phyloP scores from a whole-genome alignment of 1,140 invertebrate genomes.

The Charaxes varanes region DNA sequence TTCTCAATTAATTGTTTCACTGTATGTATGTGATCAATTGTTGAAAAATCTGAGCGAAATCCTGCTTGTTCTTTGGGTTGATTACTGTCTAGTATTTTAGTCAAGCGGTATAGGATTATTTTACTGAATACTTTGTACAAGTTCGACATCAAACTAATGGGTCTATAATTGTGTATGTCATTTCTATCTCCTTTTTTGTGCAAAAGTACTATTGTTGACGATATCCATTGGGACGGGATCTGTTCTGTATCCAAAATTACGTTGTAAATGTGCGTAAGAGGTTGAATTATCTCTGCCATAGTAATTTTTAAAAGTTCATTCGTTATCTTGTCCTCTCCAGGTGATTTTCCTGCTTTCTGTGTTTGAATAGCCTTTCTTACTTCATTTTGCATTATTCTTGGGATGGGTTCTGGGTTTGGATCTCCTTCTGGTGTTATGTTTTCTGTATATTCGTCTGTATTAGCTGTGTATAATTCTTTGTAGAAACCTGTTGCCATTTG shows the following conservation, averaged over 20 bases:
- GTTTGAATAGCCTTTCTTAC: constrained; percentile 1
- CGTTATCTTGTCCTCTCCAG: not conserved
- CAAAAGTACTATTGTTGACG: not conserved
- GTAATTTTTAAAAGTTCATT: not conserved
- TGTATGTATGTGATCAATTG: too few species aligned
- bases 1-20: too few species aligned
- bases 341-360: not conserved
- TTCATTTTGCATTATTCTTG: not conserved
- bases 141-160: not conserved
- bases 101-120: not conserved
- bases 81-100: not conserved
- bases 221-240: not conserved
- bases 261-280: not conserved
- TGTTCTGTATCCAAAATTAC: not conserved
- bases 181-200: not conserved
- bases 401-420: not conserved
- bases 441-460: too few species aligned
- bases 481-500: too few species aligned
- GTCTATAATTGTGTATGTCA: not conserved
- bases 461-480: too few species aligned
- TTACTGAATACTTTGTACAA: not conserved
- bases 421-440: too few species aligned
- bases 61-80: not conserved
- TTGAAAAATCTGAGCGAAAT: not conserved
- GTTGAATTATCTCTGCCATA: not conserved